A percentile compares a stretch with the other conserved stretches of the same genome.
phyloP scores from a whole-genome alignment of 2,888 invertebrate species.

The Endotricha flammealis region DNA sequence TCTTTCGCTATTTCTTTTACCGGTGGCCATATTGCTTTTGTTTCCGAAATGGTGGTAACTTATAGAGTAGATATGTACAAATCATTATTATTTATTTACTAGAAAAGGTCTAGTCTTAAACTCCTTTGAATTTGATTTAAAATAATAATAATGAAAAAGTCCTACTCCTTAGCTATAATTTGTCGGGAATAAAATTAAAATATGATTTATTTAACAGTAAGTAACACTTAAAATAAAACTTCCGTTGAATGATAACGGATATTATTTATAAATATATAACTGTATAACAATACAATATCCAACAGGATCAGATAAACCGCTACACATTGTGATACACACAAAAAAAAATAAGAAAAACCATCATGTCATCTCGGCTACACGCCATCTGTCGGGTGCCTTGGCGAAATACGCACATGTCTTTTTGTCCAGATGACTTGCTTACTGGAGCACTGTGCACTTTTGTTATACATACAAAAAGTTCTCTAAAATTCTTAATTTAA shows the following conservation, averaged over 20 bases:
- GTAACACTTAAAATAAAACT: neutral
- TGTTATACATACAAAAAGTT: slow-evolving; percentile 13
- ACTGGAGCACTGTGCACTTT: slow-evolving; percentile 27
- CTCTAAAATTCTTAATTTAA: slow-evolving; percentile 1
- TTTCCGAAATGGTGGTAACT: too few species aligned
- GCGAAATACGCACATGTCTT: slow-evolving; percentile 67
- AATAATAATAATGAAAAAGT: too few species aligned
- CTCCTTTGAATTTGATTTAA: too few species aligned
- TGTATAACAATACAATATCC: slow-evolving; percentile 25
- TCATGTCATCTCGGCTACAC: slow-evolving; percentile 45
- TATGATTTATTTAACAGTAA: too few species aligned
- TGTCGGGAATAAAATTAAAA: too few species aligned
- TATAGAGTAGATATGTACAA: too few species aligned
- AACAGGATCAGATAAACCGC: slow-evolving; percentile 53
- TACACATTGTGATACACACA: slow-evolving; percentile 37
- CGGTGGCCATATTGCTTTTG: too few species aligned
- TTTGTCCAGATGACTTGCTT: slow-evolving; percentile 57
- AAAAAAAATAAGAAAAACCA: slow-evolving; percentile 44
- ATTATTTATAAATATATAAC: slow-evolving; percentile 3
- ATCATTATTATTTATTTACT: too few species aligned
- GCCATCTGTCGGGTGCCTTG: slow-evolving; percentile 54
- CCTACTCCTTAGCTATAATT: too few species aligned
- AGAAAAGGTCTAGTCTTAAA: too few species aligned
- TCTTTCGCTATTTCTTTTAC: too few species aligned
- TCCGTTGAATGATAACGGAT: neutral